phyloP scores from a whole-genome alignment of 2,888 invertebrate species.

The Octonoba sinensis region DNA sequence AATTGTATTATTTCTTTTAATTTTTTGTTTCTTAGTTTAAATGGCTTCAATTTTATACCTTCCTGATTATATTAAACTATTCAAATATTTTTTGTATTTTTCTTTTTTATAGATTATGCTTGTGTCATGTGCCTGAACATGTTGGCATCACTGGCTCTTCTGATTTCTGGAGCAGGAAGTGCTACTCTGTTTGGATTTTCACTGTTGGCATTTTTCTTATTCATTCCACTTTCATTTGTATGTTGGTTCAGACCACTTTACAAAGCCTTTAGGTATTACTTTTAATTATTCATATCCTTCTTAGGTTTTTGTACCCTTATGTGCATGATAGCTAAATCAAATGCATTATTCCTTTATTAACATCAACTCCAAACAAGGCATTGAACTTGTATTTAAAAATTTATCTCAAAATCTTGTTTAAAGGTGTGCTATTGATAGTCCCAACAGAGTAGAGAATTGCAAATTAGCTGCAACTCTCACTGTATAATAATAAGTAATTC shows the following conservation, averaged over 20 bases:
- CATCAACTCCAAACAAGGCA: too few relatives aligned
- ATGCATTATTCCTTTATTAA: not conserved
- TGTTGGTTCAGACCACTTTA: conserved; percentile 99
- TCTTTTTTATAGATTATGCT: conserved; percentile 84
- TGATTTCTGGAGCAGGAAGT: conserved; percentile 71
- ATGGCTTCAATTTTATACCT: too few relatives aligned
- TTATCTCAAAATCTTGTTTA: too few relatives aligned
- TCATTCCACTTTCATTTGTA: conserved; percentile 96
- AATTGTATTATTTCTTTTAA: not conserved
- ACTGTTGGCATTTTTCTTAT: conserved; percentile 87
- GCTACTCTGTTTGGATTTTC: conserved; percentile 86
- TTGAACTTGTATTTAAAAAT: too few relatives aligned
- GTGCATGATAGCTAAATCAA: conserved; percentile 74
- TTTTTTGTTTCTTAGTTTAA: too few relatives aligned
- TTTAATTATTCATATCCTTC: conserved; percentile 76
- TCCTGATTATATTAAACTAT: not conserved
- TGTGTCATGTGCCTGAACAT: conserved; percentile 87
- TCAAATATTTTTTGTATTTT: not conserved
- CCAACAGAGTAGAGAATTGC: too few relatives aligned
- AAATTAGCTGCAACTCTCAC: too few relatives aligned
- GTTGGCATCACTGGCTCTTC: conserved; percentile 84
- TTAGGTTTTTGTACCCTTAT: conserved; percentile 99
- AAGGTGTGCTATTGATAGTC: too few relatives aligned
- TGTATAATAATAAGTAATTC: too few relatives aligned
- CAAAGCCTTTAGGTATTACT: conserved; percentile 87